Base-by-base conservation (phyloP, 2,797 vertebrate genomes). In the Pteropus rufus region DNA sequence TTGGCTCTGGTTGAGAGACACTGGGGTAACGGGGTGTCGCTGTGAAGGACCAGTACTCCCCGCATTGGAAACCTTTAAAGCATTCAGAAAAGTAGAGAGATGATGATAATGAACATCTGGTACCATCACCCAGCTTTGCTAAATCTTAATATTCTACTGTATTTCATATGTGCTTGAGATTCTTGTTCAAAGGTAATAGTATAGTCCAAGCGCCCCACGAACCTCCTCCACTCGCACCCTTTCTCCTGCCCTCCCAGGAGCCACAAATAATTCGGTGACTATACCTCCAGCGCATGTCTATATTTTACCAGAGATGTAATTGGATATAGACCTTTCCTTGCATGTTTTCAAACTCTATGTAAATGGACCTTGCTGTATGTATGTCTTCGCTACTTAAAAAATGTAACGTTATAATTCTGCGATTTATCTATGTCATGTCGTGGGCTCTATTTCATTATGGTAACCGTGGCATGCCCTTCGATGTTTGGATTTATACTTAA, bases 401-500 rank as follows among this genome's bases (percentile, higher is more conserved):
- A n/a, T 19, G 6, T 3, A 21, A 49, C 6, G 46, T 10, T 62
- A 15, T 6, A 21, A 73, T 39, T 64, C 58, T 34, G 41, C 67
- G 41, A 52, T 31, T 5, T 39, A 9, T n/a, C 4, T 29, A 5
- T 3, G 36, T n/a, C 3, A 0, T 0, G 5, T 36, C 70, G 7
- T 4, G 19, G 64, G 67, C 52, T 80, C 21, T 7, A 0, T 44
- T 62, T 58, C 18, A 14, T 56, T 46, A 3, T 11, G 49, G 15
- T 26, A 34, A 75, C 31, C 0, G 2, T 0, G 24, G 62, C 34
- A 6, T 7, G 12, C 19, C 49, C 7, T 41, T 44, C 49, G 2
- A 2, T 0, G 31, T 70, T 16, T 81, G n/a, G 44, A 36, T 10
- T 8, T 8, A 7, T 3, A 1, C 34, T 34, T 7, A 64, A 64